phyloP scores from a whole-genome alignment of 2,888 invertebrate species.

The Sclerodermus sp. region DNA sequence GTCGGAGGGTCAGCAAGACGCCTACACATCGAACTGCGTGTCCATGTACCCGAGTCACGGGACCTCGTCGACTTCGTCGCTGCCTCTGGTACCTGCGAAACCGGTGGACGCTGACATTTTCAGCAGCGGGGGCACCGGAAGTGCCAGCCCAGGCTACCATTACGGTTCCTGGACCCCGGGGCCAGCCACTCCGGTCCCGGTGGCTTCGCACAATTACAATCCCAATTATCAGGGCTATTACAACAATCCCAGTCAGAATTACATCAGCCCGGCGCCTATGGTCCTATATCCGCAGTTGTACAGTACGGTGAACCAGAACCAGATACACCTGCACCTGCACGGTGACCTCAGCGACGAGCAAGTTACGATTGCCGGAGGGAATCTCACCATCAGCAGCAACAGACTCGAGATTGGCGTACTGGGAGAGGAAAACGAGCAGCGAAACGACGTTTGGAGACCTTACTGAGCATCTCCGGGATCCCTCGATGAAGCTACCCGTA shows the following conservation, averaged over 20 bases:
- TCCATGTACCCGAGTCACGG: conserved; percentile 50
- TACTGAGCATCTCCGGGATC: conserved; percentile 61
- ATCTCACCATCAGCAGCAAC: conserved; percentile 58
- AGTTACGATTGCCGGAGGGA: conserved; percentile 57
- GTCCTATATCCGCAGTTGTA: conserved; percentile 77
- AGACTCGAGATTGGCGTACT: conserved; percentile 61
- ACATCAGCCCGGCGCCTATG: conserved; percentile 69
- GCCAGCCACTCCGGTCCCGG: conserved; percentile 52
- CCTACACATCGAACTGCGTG: conserved; percentile 52
- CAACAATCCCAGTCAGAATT: conserved; percentile 65
- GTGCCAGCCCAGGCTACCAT: conserved; percentile 48
- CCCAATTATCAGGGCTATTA: conserved; percentile 72
- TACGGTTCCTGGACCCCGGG: conserved; percentile 56
- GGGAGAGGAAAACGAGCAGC: conserved; percentile 60
- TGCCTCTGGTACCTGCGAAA: conserved; percentile 43
- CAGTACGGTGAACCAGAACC: conserved; percentile 84
- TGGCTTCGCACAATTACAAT: conserved; percentile 64
- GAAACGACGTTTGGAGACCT: conserved; percentile 73
- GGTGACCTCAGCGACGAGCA: conserved; percentile 58
- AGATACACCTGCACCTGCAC: conserved; percentile 79
- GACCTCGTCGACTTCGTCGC: conserved; percentile 22
- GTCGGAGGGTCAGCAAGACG: conserved; percentile 46
- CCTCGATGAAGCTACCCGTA: not conserved
- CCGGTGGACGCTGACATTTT: conserved; percentile 43
- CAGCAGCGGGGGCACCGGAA: conserved; percentile 35